phyloP scores from a whole-genome alignment of 2,888 invertebrate species.

The Cephus rjabovi region DNA sequence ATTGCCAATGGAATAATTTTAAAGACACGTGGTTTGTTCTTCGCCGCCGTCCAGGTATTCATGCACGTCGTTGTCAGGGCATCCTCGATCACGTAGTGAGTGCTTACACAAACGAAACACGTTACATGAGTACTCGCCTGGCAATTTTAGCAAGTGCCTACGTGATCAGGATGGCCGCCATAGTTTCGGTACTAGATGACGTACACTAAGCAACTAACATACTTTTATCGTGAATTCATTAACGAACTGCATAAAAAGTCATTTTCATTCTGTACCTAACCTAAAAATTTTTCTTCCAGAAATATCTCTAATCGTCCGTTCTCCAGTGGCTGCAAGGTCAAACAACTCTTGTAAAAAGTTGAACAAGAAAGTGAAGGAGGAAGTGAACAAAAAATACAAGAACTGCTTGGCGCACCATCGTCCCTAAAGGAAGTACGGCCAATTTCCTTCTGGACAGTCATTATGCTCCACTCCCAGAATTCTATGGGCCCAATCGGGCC shows the following conservation, averaged over 20 bases:
- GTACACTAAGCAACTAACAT: background rate
- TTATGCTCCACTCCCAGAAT: background rate
- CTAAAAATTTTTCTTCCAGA: background rate
- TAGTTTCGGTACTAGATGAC: background rate
- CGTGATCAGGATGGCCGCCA: conserved; percentile 43
- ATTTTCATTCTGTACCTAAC: background rate
- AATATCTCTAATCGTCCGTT: background rate
- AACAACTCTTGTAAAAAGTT: background rate
- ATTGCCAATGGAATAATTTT: background rate
- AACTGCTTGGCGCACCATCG: background rate
- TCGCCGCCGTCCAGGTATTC: background rate
- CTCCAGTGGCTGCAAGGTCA: background rate
- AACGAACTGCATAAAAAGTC: background rate
- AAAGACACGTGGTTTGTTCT: background rate
- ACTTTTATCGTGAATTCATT: background rate
- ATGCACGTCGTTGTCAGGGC: background rate
- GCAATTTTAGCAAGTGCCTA: conserved; percentile 48
- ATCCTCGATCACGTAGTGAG: conserved; percentile 51
- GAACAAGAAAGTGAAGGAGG: background rate
- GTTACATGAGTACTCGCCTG: conserved; percentile 45
- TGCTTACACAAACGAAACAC: conserved; percentile 58
- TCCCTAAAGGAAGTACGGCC: conserved; percentile 35
- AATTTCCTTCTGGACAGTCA: conserved; percentile 26
- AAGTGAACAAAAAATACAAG: background rate
- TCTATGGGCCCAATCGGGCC: background rate